Evolutionary conservation across 2,113 vertebrate genomes (phyloP).

Genomic region (Monopterus albus): DNA sequence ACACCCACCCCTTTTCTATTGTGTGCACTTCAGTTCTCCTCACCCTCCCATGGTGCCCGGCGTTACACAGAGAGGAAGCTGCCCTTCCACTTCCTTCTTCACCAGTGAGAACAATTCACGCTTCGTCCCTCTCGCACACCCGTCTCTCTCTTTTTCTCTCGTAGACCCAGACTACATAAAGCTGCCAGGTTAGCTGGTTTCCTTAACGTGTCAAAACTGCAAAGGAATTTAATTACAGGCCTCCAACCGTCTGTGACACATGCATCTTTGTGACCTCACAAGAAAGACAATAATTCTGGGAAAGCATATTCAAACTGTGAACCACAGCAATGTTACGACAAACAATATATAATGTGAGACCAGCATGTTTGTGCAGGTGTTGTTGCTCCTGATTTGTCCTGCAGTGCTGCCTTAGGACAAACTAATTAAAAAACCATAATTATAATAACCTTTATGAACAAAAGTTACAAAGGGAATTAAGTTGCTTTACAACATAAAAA

Average conservation of each 20-base stretch:
- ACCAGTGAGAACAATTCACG: constrained; percentile 73
- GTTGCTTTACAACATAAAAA: not conserved
- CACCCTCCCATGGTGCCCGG: constrained; percentile 53
- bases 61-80: constrained; percentile 69
- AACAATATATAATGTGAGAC: not conserved
- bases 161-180: constrained; percentile 10
- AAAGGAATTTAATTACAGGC: not conserved
- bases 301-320: not conserved
- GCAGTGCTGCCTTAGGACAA: too few species aligned
- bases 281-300: not conserved
- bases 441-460: too few species aligned
- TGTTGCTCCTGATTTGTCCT: too few species aligned
- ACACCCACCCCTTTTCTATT: constrained; percentile 61
- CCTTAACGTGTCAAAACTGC: constrained; percentile 11
- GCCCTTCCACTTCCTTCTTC: constrained; percentile 75
- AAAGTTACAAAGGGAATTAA: not conserved
- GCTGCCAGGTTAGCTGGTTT: constrained; percentile 43
- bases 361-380: not conserved
- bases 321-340: not conserved
- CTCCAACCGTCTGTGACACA: constrained; percentile 8
- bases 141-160: constrained; percentile 1
- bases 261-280: constrained; percentile 2
- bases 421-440: too few species aligned
- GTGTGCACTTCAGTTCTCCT: constrained; percentile 54
- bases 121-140: constrained; percentile 66